phyloP scores from a whole-genome alignment of 2,113 vertebrate species.

The Tupaia tana region DNA sequence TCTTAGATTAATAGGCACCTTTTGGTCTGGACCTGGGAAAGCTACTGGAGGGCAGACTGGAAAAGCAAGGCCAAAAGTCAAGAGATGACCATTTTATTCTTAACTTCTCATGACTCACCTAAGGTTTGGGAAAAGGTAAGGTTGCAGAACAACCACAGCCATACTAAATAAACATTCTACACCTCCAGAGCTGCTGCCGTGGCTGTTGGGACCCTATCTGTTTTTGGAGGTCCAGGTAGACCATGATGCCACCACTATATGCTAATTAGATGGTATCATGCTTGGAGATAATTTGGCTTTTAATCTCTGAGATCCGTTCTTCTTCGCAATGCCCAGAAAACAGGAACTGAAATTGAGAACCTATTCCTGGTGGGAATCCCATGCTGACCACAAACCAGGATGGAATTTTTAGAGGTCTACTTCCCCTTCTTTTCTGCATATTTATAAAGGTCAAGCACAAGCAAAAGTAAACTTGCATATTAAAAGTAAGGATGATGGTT shows the following conservation, averaged over 20 bases:
- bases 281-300: background rate
- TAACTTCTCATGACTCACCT: slow-evolving; percentile 33
- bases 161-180: background rate
- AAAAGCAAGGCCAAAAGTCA: slow-evolving; percentile 20
- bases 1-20: background rate
- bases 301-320: slow-evolving; percentile 9
- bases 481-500: background rate
- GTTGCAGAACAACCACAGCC: background rate
- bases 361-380: background rate
- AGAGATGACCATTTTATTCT: background rate
- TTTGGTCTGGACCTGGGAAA: background rate
- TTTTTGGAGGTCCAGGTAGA: background rate
- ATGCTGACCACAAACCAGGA: background rate
- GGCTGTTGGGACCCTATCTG: background rate
- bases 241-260: too few species aligned
- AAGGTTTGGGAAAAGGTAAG: background rate
- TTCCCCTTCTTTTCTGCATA: background rate
- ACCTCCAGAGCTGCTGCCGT: fast-evolving
- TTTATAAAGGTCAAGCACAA: background rate
- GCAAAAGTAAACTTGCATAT: background rate
- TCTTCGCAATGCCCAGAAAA: background rate
- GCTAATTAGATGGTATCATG: background rate
- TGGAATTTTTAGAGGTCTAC: background rate
- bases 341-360: slow-evolving; percentile 38
- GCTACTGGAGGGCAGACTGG: background rate